phyloP scores from a whole-genome alignment of 2,797 vertebrate species.

The Anisognathus igniventris region DNA sequence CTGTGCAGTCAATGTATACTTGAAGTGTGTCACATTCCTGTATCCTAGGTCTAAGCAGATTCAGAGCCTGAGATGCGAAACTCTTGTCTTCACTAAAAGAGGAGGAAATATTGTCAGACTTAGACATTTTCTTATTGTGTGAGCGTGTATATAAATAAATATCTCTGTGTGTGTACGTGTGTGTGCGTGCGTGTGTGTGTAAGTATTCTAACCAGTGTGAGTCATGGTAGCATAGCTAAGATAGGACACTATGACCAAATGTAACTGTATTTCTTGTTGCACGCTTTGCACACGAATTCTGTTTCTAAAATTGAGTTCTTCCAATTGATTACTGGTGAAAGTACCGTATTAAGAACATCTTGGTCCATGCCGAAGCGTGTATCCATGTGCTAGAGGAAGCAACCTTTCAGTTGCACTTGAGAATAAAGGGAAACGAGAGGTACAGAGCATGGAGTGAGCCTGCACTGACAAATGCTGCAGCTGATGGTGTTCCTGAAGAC shows the following conservation, averaged over 20 bases:
- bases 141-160: slow-evolving; percentile 72
- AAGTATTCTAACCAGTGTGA: slow-evolving; percentile 56
- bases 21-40: slow-evolving; percentile 69
- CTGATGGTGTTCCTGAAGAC: background rate
- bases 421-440: background rate
- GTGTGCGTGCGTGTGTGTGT: slow-evolving; percentile 6
- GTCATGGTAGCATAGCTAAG: slow-evolving; percentile 70
- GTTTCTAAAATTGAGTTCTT: slow-evolving; percentile 80
- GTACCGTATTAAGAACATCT: background rate
- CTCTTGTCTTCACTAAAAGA: slow-evolving; percentile 56
- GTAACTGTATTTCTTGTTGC: slow-evolving; percentile 73
- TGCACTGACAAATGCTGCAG: background rate
- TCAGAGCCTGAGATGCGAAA: slow-evolving; percentile 67
- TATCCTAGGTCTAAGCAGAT: slow-evolving; percentile 65
- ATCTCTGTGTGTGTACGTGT: slow-evolving; percentile 20
- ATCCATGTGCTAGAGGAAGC: background rate
- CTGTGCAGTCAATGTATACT: slow-evolving; percentile 72
- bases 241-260: slow-evolving; percentile 73
- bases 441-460: background rate
- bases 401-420: background rate
- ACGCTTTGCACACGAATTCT: slow-evolving; percentile 77
- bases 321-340: slow-evolving; percentile 49
- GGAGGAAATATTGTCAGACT: slow-evolving; percentile 72
- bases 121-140: slow-evolving; percentile 67
- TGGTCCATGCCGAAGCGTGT: background rate